Evolutionary conservation across 2,797 vertebrate genomes (phyloP).

Genomic region (Xenentodon cancila): DNA sequence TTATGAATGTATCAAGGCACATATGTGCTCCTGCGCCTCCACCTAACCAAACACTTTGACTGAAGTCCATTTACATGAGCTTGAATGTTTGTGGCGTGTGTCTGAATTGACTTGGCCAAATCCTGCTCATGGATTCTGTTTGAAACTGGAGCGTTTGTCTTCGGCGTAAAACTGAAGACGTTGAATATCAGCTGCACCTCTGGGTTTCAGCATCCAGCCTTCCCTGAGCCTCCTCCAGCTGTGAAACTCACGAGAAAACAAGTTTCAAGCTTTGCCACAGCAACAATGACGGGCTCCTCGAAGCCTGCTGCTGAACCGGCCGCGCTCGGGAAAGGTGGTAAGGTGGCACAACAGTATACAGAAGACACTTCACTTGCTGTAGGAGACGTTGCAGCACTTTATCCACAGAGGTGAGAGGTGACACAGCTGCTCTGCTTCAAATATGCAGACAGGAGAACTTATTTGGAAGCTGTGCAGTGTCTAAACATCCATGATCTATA

Average conservation of each 20-base stretch:
- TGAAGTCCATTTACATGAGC: neutral
- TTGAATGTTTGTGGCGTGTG: conserved; percentile 20
- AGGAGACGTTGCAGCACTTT: conserved; percentile 48
- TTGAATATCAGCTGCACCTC: conserved; percentile 40
- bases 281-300: conserved; percentile 26
- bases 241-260: conserved; percentile 33
- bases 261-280: conserved; percentile 29
- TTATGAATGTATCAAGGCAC: too few species aligned
- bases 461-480: conserved; percentile 3
- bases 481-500: too few species aligned
- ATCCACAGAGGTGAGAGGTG: conserved; percentile 29
- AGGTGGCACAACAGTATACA: conserved; percentile 61
- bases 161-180: conserved; percentile 58
- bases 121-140: conserved; percentile 44
- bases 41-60: too few species aligned
- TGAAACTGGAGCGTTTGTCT: conserved; percentile 59
- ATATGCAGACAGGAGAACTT: neutral
- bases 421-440: conserved; percentile 12
- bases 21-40: too few species aligned
- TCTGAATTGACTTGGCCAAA: conserved; percentile 30
- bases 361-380: conserved; percentile 48
- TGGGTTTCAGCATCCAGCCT: conserved; percentile 12
- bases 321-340: conserved; percentile 20
- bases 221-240: conserved; percentile 23
- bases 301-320: conserved; percentile 29